A percentile compares a stretch with the other conserved stretches of the same genome.
Conservation (phyloP, 2,888 invertebrate species). For the Euclidia mi region DNA sequence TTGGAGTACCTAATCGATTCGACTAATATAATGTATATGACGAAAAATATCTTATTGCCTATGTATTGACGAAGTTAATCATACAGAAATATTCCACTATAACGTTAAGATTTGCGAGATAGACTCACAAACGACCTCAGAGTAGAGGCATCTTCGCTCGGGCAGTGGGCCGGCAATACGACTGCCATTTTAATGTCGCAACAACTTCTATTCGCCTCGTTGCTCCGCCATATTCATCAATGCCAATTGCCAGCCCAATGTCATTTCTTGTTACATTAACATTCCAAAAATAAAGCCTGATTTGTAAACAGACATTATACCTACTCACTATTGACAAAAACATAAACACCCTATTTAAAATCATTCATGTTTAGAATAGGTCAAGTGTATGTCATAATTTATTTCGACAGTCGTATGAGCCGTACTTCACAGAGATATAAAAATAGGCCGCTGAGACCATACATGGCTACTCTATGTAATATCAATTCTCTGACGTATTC, state of each 20-base stretch:
- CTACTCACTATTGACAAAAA: constrained; percentile 14
- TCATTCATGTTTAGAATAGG: constrained; percentile 3
- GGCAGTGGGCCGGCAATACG: constrained; percentile 68
- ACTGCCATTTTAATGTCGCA: constrained; percentile 76
- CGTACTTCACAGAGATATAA: constrained; percentile 15
- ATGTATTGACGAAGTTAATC: too few relatives aligned
- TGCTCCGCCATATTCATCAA: constrained; percentile 42
- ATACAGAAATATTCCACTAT: too few relatives aligned
- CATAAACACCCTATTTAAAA: background rate
- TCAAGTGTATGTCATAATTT: constrained; percentile 18
- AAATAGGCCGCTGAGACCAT: constrained; percentile 20
- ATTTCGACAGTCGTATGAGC: constrained; percentile 6
- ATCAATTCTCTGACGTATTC: constrained; percentile 14
- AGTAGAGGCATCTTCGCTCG: constrained; percentile 64
- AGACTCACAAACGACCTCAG: constrained; percentile 28
- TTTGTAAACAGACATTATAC: constrained; percentile 4
- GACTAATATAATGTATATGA: constrained; percentile 40
- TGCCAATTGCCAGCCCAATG: constrained; percentile 53
- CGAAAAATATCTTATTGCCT: constrained; percentile 4
- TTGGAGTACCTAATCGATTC: constrained; percentile 64
- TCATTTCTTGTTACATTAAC: constrained; percentile 37
- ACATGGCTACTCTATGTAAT: constrained; percentile 11
- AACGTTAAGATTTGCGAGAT: too few relatives aligned
- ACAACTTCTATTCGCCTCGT: constrained; percentile 38
- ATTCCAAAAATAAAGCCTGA: constrained; percentile 10